Percentiles rank a stretch among this genome's conserved stretches.
Evolutionary conservation across 1,140 invertebrate genomes (phyloP).

Genomic region (Mylabris phalerata): DNA sequence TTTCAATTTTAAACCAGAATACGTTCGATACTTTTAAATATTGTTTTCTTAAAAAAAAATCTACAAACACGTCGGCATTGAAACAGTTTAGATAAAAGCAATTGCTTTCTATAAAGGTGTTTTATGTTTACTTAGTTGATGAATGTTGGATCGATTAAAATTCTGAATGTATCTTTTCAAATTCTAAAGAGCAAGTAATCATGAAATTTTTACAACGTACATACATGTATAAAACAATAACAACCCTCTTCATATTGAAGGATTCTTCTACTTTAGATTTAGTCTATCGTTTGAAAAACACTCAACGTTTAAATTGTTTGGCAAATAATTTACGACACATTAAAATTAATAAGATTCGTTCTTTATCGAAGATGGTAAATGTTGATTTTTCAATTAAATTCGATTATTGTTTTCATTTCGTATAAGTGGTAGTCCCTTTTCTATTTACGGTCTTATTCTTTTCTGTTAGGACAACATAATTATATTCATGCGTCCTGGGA

Average conservation of each 20-base stretch:
- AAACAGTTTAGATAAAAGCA: conserved; percentile 10
- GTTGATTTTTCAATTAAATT: too few species aligned
- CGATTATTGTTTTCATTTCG: too few species aligned
- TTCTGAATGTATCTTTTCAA: conserved; percentile 17
- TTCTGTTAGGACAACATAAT: conserved; percentile 17
- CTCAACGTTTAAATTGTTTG: too few species aligned
- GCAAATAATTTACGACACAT: too few species aligned
- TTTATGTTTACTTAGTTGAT: conserved; percentile 21
- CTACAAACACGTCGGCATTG: conserved; percentile 4
- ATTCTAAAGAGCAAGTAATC: conserved; percentile 15
- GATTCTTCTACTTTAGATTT: too few species aligned
- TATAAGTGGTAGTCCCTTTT: background rate
- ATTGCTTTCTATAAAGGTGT: conserved; percentile 14
- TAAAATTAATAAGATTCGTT: too few species aligned
- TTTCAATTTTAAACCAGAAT: too few species aligned
- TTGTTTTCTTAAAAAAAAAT: conserved; percentile 3
- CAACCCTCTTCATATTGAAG: too few species aligned
- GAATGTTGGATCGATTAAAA: conserved; percentile 18
- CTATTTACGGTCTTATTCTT: background rate
- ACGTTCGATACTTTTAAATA: background rate
- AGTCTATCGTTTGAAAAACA: too few species aligned
- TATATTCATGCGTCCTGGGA: conserved; percentile 20
- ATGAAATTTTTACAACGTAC: conserved; percentile 7
- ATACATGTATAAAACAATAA: background rate
- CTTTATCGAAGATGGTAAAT: too few species aligned